phyloP scores from a whole-genome alignment of 2,797 vertebrate species.

The Pangasius djambal region DNA sequence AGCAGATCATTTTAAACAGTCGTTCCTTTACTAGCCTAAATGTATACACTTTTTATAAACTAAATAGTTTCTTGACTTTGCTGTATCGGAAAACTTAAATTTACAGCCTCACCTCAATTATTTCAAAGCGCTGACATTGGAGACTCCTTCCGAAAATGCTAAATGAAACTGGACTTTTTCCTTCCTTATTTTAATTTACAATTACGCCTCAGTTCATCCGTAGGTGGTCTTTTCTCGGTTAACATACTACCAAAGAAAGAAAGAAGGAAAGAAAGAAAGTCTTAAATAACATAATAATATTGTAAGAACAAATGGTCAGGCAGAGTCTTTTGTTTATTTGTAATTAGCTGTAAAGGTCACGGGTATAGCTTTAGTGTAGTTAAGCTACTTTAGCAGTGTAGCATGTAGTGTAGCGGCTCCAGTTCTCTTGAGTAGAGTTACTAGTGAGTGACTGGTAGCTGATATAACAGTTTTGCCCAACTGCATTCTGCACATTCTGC shows the following conservation, averaged over 20 bases:
- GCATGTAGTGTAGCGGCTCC: not conserved
- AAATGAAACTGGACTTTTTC: too few species aligned
- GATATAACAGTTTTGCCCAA: not conserved
- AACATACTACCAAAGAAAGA: too few species aligned
- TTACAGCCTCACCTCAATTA: too few species aligned
- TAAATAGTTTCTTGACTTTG: too few species aligned
- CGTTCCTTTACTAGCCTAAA: too few species aligned
- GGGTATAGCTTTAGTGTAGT: not conserved
- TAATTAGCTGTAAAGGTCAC: not conserved
- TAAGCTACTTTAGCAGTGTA: not conserved
- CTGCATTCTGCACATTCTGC: slow-evolving; percentile 16
- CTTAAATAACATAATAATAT: not conserved
- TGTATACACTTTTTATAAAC: too few species aligned
- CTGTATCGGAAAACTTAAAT: too few species aligned
- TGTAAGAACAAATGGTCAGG: not conserved
- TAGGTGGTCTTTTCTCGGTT: not conserved
- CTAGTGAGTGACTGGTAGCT: not conserved
- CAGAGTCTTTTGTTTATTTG: not conserved
- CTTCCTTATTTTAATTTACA: too few species aligned
- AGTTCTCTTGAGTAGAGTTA: not conserved
- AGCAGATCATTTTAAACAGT: too few species aligned
- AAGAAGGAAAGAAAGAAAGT: not conserved
- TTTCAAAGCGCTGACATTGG: too few species aligned
- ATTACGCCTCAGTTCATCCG: not conserved
- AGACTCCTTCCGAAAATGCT: not conserved